Evolutionary conservation across 30 jellyfish, hydroid and myxozoan species (phyloP).

Genomic region (Cassiopea xamachana): DNA sequence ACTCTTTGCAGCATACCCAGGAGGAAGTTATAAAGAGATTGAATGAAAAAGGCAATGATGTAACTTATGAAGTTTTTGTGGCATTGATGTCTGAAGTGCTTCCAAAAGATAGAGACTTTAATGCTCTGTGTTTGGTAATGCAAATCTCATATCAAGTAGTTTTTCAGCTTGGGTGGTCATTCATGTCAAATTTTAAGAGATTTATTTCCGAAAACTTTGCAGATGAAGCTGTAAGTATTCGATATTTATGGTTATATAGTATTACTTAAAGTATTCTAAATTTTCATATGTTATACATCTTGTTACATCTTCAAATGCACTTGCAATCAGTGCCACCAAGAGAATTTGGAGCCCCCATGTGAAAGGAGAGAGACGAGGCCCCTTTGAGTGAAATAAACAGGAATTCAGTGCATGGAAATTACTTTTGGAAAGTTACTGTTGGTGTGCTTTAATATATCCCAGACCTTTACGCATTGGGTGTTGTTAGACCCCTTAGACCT

Average conservation of each 20-base stretch:
- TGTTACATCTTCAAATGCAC: too few species aligned
- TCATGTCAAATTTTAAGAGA: not conserved
- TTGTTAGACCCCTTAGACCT: too few species aligned
- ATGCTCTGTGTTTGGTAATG: not conserved
- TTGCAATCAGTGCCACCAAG: too few species aligned
- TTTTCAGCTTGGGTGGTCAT: not conserved
- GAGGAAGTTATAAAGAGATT: not conserved
- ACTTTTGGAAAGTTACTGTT: too few species aligned
- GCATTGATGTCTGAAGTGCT: not conserved
- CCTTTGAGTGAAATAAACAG: too few species aligned
- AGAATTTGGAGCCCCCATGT: too few species aligned
- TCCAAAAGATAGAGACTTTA: not conserved
- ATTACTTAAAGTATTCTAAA: too few species aligned
- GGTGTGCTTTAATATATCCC: too few species aligned
- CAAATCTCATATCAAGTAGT: not conserved
- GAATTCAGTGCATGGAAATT: too few species aligned
- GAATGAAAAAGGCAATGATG: not conserved
- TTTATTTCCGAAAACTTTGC: not conserved
- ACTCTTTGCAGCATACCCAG: not conserved
- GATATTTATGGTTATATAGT: not conserved
- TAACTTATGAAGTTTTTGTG: not conserved
- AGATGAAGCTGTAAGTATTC: conserved; percentile 19
- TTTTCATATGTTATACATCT: too few species aligned
- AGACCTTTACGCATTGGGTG: too few species aligned
- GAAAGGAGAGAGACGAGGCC: too few species aligned